Evolutionary conservation across 2,113 vertebrate genomes (phyloP), one percentile per base, ranked within the genome.

Genomic region (Thalassoma bifasciatum): DNA sequence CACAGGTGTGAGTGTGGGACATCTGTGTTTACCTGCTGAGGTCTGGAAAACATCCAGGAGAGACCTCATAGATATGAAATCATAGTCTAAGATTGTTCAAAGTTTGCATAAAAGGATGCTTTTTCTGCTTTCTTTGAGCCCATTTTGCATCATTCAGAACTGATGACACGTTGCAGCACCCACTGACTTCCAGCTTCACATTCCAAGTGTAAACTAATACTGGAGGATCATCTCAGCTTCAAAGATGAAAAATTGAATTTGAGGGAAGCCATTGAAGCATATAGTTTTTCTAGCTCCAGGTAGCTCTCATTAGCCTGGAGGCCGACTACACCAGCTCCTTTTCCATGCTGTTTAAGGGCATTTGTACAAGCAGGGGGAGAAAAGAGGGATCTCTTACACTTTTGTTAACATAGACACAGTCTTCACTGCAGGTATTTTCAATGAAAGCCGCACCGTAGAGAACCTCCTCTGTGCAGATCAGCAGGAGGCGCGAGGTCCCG

Each of bases 211-310:
- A 91, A 91, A 67, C 58, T 36, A 65, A 88, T 65, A 67, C 81
- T 34, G 54, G 22, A 36, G 65, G 65, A 85, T 83, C 63, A 40
- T 47, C 78, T 81, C 57, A 26, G 57, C 34, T 79, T 87, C 70
- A 82, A 79, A 82, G 75, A 74, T 79, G 72, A 83, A 79, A 85
- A 86, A 89, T 71, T 73, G 21, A 65, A 63, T 36, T 24, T 59
- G 40, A 72, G 75, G 56, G 30, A 30, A 81, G 73, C 67, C 38
- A 72, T 61, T 79, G 82, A 83, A 78, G 79, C 69, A 50, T 73
- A 78, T 85, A 42, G 80, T 74, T 86, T 81, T 79, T 82, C 80
- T 59, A 68, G 77, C 81, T 71, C 68, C 81, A 87, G 82, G 75
- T 87, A 76, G 66, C 79, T 19, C 61, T 68, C 81, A 68, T 74